These are phyloP conservation scores for Ciconia maguari DNA, from an alignment of 2,113 vertebrate genomes.

Conservation along the genomic window DNA sequence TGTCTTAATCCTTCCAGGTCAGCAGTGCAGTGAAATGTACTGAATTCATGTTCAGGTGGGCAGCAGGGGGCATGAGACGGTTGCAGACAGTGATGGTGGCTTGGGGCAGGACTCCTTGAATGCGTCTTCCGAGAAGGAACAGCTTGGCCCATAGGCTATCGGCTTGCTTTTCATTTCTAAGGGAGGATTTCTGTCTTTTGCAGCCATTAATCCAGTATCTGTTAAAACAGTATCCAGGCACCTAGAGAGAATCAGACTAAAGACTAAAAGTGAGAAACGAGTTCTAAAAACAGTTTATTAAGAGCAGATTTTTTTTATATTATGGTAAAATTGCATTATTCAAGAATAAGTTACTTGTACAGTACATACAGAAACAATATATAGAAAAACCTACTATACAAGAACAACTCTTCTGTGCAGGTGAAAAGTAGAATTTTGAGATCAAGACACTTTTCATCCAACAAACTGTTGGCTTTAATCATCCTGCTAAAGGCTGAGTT, in stretches of 20 bases:
- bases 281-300: conserved; percentile 75
- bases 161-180: neutral
- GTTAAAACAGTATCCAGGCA: neutral
- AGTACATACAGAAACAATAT: conserved; percentile 77
- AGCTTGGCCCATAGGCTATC: fast-evolving
- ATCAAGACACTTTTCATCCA: neutral
- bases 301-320: conserved; percentile 66
- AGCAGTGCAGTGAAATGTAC: fast-evolving
- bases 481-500: neutral
- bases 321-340: conserved; percentile 71
- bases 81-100: fast-evolving
- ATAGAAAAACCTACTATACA: conserved; percentile 61
- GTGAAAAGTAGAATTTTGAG: conserved; percentile 1
- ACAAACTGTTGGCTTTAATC: conserved; percentile 13
- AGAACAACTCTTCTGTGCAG: conserved; percentile 43
- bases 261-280: neutral
- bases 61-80: conserved; percentile 30
- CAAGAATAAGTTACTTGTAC: conserved; percentile 83
- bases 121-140: neutral
- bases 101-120: neutral
- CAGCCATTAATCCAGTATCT: neutral
- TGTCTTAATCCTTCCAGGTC: neutral
- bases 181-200: neutral
- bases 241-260: neutral
- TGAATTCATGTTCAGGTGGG: neutral